Base-by-base conservation (phyloP, 2,797 vertebrate species). In the Carapus acus region DNA sequence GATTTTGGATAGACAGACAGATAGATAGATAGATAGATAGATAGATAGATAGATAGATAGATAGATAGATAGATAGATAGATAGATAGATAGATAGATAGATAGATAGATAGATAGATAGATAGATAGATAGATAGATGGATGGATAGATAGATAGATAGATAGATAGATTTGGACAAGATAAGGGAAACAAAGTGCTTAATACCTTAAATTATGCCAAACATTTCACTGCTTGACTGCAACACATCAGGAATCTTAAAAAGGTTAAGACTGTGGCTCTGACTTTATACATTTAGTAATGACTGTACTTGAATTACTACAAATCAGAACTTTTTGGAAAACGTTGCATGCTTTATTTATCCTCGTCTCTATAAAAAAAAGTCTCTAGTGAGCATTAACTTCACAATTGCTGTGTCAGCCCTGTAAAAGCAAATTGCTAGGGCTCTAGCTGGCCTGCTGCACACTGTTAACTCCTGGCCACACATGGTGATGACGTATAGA, bases 371-470 rank as follows among this genome's bases (percentile, higher is more conserved):
- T 70, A 79, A 80, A 82, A 60, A 69, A 82, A 60, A 69, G 62
- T 77, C 80, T 80, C 66, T 74, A 71, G 60, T 18, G 65, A 74
- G 72, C 74, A 79, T 83, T 81, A 77, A 71, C 34, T 56, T 80
- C 79, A 75, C 76, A 73, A 76, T 79, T 62, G 77, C 83, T 81
- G 67, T 84, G 74, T 81, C 77, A 76, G 79, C 75, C 83, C 79
- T 80, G 78, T 88, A 86, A 88, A 89, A 82, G 49, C 63, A 82
- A 87, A 88, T 85, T 82, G 82, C 74, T n/a, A 77, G 76, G 72
- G 67, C 66, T 77, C 84, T 83, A 78, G 79, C 79, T 78, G 66
- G 72, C 62, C 77, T 83, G 81, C 76, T 71, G 73, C 73, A 81
- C 72, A 83, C 69, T 74, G 74, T 87, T 84, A 88, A 85, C 63